These are phyloP conservation scores for Takifugu flavidus DNA, from an alignment of 2,113 vertebrate genomes.

Conservation along the genomic window DNA sequence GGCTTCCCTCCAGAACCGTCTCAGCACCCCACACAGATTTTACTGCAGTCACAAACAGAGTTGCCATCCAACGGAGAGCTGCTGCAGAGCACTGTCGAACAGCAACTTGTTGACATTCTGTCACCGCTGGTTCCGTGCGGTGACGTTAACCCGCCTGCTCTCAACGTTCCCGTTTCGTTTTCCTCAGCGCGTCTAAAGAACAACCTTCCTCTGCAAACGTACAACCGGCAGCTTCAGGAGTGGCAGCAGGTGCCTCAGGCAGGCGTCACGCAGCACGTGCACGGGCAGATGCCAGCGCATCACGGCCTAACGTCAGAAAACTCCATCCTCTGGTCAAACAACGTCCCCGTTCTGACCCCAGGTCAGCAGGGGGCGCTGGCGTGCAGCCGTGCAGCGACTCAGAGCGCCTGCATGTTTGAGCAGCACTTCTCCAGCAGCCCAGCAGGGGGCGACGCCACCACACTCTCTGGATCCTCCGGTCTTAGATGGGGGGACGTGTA, in stretches of 20 bases:
- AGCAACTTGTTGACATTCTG: conserved; percentile 19
- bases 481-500: not conserved
- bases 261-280: conserved; percentile 37
- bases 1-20: conserved; percentile 1
- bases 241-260: conserved; percentile 30
- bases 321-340: not conserved
- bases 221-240: conserved; percentile 20
- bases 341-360: conserved; percentile 26
- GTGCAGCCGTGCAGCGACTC: conserved; percentile 8
- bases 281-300: not conserved
- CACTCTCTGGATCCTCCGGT: conserved; percentile 9
- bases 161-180: conserved; percentile 15
- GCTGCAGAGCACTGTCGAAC: conserved; percentile 14
- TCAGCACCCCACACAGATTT: conserved; percentile 3
- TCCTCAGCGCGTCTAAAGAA: conserved; percentile 24
- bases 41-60: conserved; percentile 17
- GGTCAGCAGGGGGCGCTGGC: conserved; percentile 23
- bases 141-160: conserved; percentile 18
- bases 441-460: conserved; percentile 8
- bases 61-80: conserved; percentile 15
- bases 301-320: conserved; percentile 1
- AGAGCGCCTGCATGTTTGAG: conserved; percentile 48
- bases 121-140: conserved; percentile 42
- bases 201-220: not conserved
- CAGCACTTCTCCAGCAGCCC: conserved; percentile 20